Evolutionary conservation across 2,113 vertebrate species (phyloP).

Genomic region (Diadophis punctatus): DNA sequence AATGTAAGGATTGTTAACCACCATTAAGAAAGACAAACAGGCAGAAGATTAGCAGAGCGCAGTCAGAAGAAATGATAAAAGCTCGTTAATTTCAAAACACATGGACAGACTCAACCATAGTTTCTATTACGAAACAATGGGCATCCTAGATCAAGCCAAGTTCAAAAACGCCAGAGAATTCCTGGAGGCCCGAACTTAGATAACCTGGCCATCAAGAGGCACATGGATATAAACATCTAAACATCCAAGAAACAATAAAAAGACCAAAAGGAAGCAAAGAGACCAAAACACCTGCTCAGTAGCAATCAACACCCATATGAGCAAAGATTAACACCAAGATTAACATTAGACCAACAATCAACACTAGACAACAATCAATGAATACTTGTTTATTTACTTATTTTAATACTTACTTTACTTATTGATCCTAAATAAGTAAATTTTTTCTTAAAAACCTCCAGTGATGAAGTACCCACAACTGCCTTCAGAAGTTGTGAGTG

Average conservation of each 20-base stretch:
- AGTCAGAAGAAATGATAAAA: no score
- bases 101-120: neutral
- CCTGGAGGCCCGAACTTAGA: neutral
- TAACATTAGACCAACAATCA: neutral
- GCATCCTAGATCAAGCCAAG: no score
- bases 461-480: no score
- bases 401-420: neutral
- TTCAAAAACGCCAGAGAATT: neutral
- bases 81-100: neutral
- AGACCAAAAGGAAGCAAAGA: neutral
- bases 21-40: neutral
- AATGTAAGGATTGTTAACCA: neutral
- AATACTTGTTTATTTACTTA: neutral
- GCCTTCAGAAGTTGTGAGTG: neutral
- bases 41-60: neutral
- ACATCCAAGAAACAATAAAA: no score
- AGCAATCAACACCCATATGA: neutral
- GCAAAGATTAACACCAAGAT: neutral
- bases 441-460: neutral
- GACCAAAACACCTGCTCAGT: neutral
- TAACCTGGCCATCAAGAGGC: neutral
- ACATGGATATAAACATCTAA: neutral
- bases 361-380: neutral
- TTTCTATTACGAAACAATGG: neutral
- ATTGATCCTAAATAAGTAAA: neutral